A percentile compares a stretch with the other conserved stretches of the same genome.
These are phyloP conservation scores for Arrhopalites spinosus DNA, from an alignment of 2,888 invertebrate species.

Conservation along the genomic window DNA sequence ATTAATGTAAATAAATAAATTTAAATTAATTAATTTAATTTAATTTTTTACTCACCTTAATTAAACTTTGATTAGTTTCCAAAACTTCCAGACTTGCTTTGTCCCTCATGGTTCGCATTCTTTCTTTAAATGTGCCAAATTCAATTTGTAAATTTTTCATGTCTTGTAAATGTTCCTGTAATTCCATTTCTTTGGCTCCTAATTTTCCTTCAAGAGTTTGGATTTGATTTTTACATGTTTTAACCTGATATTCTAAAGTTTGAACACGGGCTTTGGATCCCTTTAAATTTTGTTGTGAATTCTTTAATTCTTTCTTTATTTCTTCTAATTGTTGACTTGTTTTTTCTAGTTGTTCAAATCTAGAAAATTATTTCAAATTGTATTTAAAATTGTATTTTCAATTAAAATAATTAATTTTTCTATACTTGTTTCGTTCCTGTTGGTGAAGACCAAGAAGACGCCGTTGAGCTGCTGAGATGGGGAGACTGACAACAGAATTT, in stretches of 20 bases:
- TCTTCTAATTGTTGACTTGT: slow-evolving; percentile 66
- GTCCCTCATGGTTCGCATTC: slow-evolving; percentile 44
- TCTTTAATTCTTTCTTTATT: slow-evolving; percentile 66
- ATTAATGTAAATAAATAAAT: too few relatives aligned
- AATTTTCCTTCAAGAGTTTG: slow-evolving; percentile 68
- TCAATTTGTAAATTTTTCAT: slow-evolving; percentile 42
- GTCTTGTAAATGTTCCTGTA: slow-evolving; percentile 31
- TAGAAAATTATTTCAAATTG: slow-evolving; percentile 7
- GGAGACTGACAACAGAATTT: not conserved
- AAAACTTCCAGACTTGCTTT: slow-evolving; percentile 42
- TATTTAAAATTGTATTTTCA: too few relatives aligned
- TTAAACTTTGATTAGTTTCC: slow-evolving; percentile 40
- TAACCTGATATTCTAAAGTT: slow-evolving; percentile 70
- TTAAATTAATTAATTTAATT: too few relatives aligned
- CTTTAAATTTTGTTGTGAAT: slow-evolving; percentile 58
- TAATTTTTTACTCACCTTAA: too few relatives aligned
- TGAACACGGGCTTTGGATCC: slow-evolving; percentile 67
- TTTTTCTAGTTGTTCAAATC: slow-evolving; percentile 66
- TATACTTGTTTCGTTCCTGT: slow-evolving; percentile 37
- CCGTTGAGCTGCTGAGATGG: slow-evolving; percentile 10
- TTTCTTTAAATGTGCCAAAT: slow-evolving; percentile 37
- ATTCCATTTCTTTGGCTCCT: slow-evolving; percentile 66
- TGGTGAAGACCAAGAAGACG: slow-evolving; percentile 32
- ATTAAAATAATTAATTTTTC: not conserved
- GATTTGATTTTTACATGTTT: slow-evolving; percentile 66